Conservation (phyloP, 2,797 vertebrate species). For the Tympanoctomys barrerae region DNA sequence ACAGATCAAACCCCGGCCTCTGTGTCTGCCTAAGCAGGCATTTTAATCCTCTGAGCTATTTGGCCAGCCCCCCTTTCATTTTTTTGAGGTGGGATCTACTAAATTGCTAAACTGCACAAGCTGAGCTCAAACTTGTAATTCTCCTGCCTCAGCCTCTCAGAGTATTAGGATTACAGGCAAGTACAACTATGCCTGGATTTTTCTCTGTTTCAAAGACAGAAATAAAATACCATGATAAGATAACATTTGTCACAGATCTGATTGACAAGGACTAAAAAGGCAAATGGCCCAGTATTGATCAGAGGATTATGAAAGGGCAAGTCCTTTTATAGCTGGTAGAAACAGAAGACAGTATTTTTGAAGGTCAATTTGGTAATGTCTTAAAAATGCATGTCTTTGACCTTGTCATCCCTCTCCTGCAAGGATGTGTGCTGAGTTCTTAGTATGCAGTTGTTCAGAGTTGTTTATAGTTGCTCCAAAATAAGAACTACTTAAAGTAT, state of each 20-base stretch:
- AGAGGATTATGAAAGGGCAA: neutral
- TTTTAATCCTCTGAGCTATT: no score
- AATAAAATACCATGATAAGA: neutral
- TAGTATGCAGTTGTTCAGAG: constrained; percentile 1
- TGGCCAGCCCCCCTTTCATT: neutral
- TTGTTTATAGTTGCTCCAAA: neutral
- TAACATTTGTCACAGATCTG: constrained; percentile 7
- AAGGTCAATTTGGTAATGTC: neutral
- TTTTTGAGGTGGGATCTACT: neutral
- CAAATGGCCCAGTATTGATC: neutral
- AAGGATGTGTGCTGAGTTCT: neutral
- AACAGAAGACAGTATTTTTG: neutral
- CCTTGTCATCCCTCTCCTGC: neutral
- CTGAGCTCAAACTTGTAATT: neutral
- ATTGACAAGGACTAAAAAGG: constrained; percentile 7
- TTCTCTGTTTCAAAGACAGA: constrained; percentile 25
- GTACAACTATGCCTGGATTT: neutral
- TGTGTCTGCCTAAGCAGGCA: no score
- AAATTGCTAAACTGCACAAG: neutral
- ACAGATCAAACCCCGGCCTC: no score
- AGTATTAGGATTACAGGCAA: neutral
- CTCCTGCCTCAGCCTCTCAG: neutral
- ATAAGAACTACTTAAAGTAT: constrained; percentile 17
- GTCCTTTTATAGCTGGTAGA: neutral
- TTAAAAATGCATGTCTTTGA: constrained; percentile 21